phyloP scores from a whole-genome alignment of 2,797 vertebrate genomes.

The Molothrus ater region DNA sequence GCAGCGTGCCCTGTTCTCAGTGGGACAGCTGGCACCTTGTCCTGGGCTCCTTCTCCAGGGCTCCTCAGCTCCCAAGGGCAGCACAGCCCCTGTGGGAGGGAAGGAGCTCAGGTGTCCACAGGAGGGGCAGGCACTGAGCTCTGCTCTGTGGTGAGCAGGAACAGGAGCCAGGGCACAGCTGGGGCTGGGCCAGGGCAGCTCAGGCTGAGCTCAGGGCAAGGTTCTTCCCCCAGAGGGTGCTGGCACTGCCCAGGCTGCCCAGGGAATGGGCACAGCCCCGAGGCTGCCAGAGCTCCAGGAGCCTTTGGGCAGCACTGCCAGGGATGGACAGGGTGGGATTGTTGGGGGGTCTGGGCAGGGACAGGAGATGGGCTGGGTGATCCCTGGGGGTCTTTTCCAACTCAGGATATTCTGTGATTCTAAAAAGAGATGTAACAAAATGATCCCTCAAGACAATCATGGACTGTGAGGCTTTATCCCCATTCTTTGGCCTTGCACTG shows the following conservation, averaged over 20 bases:
- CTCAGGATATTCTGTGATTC: neutral
- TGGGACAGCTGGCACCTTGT: neutral
- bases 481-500: neutral
- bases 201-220: neutral
- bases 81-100: neutral
- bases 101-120: neutral
- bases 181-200: neutral
- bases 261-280: neutral
- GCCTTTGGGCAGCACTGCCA: neutral
- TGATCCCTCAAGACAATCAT: neutral
- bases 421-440: neutral
- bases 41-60: neutral
- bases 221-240: neutral
- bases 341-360: neutral
- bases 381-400: fast-evolving
- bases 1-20: neutral
- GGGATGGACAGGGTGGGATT: neutral
- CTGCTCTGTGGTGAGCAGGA: neutral
- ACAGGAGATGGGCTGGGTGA: fast-evolving
- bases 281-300: neutral
- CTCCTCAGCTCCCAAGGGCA: neutral
- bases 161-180: fast-evolving
- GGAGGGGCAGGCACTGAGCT: neutral
- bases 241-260: neutral
- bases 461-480: neutral